These are phyloP conservation scores for Meteorus cinctellus DNA, from an alignment of 2,888 invertebrate genomes.

Conservation along the genomic window DNA sequence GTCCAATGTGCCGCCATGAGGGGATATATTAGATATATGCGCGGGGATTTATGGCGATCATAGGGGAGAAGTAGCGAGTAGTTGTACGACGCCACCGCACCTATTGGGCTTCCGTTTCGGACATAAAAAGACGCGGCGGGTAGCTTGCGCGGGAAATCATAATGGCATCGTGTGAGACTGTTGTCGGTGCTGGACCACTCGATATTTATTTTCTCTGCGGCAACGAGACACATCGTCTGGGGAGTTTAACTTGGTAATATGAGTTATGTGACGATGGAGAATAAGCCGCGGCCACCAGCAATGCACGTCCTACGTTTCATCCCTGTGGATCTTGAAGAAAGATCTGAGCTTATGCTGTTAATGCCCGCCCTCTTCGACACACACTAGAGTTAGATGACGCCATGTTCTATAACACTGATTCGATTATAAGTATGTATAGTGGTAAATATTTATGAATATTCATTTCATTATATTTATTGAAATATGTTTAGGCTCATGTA, in stretches of 20 bases:
- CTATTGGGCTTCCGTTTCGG: not conserved
- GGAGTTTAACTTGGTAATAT: slow-evolving; percentile 42
- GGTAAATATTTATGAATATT: no score
- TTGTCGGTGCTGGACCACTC: not conserved
- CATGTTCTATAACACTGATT: not conserved
- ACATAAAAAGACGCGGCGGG: not conserved
- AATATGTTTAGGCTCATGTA: no score
- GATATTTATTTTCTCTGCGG: not conserved
- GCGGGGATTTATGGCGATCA: not conserved
- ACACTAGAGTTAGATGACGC: not conserved
- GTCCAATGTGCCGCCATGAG: not conserved
- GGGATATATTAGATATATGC: not conserved
- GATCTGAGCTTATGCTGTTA: not conserved
- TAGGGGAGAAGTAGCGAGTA: not conserved
- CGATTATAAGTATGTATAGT: not conserved
- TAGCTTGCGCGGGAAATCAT: not conserved
- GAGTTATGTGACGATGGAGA: slow-evolving; percentile 32
- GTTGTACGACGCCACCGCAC: not conserved
- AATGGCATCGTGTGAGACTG: slow-evolving; percentile 6
- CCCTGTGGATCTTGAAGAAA: not conserved
- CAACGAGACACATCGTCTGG: slow-evolving; percentile 29
- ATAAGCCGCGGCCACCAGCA: slow-evolving; percentile 9
- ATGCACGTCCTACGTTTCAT: not conserved
- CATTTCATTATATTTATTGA: no score
- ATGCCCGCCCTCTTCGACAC: not conserved